A percentile compares a stretch with the other conserved stretches of the same genome.
phyloP scores from a whole-genome alignment of 2,113 vertebrate species.

The Procapra przewalskii region DNA sequence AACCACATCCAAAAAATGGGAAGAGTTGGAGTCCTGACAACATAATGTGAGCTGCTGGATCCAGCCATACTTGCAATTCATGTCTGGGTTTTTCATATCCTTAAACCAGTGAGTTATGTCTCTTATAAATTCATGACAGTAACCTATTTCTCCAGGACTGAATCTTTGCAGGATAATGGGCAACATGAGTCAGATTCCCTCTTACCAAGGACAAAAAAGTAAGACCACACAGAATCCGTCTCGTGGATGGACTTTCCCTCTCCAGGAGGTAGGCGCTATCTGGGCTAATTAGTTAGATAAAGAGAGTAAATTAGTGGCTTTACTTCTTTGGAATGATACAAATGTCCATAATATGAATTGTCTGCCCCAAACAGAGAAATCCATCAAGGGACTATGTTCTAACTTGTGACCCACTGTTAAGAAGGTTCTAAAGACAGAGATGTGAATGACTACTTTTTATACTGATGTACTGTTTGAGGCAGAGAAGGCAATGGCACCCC shows the following conservation, averaged over 20 bases:
- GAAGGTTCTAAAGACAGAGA: background rate
- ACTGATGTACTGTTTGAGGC: background rate
- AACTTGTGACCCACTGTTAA: background rate
- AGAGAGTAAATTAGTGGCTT: background rate
- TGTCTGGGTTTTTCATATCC: background rate
- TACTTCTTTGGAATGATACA: background rate
- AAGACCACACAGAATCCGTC: background rate
- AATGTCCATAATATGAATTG: fast-evolving
- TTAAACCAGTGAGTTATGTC: background rate
- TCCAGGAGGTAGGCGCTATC: background rate
- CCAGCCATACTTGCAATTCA: background rate
- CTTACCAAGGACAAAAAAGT: background rate
- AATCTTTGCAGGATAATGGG: background rate
- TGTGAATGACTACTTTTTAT: fast-evolving
- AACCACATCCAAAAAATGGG: background rate
- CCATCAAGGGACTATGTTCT: too few relatives aligned
- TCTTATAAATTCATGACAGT: background rate
- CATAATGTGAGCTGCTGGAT: background rate
- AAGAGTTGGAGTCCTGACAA: background rate
- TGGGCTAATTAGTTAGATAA: background rate
- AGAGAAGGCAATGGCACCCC: too few relatives aligned
- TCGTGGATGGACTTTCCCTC: background rate
- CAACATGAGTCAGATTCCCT: background rate
- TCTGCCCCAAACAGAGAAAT: background rate
- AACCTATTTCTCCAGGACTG: background rate